Percentiles rank a stretch among this genome's conserved stretches.
These are phyloP conservation scores for Atrina japonica DNA, from an alignment of 2,888 invertebrate species.

Conservation along the genomic window DNA sequence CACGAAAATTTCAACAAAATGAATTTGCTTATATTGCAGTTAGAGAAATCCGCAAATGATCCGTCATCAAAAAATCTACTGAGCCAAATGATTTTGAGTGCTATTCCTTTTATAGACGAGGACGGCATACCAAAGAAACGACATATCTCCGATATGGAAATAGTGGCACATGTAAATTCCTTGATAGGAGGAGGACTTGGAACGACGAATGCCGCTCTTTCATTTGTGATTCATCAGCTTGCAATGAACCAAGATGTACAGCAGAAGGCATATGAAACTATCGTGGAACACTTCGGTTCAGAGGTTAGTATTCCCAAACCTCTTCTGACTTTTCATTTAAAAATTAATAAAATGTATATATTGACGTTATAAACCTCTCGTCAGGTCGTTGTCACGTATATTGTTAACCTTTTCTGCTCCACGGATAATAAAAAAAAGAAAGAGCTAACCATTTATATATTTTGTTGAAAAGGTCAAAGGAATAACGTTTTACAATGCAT, in stretches of 20 bases:
- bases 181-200: constrained; percentile 47
- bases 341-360: too few relatives aligned
- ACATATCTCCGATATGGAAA: constrained; percentile 48
- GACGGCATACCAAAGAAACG: constrained; percentile 50
- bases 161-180: constrained; percentile 46
- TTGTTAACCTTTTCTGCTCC: too few relatives aligned
- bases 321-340: too few relatives aligned
- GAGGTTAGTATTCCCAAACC: constrained; percentile 18
- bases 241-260: constrained; percentile 44
- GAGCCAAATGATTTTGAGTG: constrained; percentile 40
- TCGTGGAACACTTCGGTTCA: constrained; percentile 26
- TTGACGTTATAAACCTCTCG: too few relatives aligned
- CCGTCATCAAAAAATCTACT: constrained; percentile 36
- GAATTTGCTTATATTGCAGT: too few relatives aligned
- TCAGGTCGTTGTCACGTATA: too few relatives aligned
- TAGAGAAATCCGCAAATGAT: neutral
- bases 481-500: too few relatives aligned
- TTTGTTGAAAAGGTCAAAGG: too few relatives aligned
- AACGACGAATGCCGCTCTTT: constrained; percentile 36
- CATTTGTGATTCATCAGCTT: constrained; percentile 42
- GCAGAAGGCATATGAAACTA: constrained; percentile 35
- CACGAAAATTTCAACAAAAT: too few relatives aligned
- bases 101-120: constrained; percentile 39
- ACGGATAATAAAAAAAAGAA: too few relatives aligned
- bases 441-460: too few relatives aligned